A percentile compares a stretch with the other conserved stretches of the same genome.
These are phyloP conservation scores for Sphinx pinastri DNA, from an alignment of 2,888 invertebrate genomes.

Conservation along the genomic window DNA sequence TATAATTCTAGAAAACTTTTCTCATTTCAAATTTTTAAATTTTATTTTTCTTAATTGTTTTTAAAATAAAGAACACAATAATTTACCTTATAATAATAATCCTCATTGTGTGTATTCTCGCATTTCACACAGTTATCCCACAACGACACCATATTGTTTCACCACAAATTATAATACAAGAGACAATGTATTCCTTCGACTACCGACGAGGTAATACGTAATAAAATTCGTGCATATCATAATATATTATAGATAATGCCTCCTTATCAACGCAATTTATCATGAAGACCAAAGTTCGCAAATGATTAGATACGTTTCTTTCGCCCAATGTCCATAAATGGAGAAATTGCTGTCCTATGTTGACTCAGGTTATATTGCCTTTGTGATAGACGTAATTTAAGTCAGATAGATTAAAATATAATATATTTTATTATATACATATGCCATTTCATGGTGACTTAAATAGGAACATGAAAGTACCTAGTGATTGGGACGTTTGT, in stretches of 20 bases:
- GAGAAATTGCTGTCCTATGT: slow-evolving; percentile 3
- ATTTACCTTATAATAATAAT: slow-evolving; percentile 24
- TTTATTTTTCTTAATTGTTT: not conserved
- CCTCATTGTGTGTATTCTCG: slow-evolving; percentile 32
- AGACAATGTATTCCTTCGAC: slow-evolving; percentile 26
- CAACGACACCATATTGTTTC: slow-evolving; percentile 39
- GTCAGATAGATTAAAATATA: no score
- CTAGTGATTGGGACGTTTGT: no score
- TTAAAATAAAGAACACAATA: not conserved
- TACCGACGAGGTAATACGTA: slow-evolving; percentile 37
- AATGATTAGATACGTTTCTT: slow-evolving; percentile 42
- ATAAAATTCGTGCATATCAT: slow-evolving; percentile 33
- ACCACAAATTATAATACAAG: slow-evolving; percentile 7
- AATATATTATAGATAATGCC: slow-evolving; percentile 28
- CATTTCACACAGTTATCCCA: slow-evolving; percentile 40
- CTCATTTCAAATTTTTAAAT: no score
- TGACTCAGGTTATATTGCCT: not conserved
- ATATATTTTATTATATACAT: no score
- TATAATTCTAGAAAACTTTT: no score
- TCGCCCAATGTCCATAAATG: slow-evolving; percentile 28
- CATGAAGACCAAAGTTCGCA: slow-evolving; percentile 55
- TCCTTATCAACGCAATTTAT: slow-evolving; percentile 43
- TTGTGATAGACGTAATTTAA: not conserved
- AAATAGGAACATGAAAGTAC: no score
- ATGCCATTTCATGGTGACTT: no score